Evolutionary conservation across 1,140 invertebrate species (phyloP).

Genomic region (Nymphalis io): DNA sequence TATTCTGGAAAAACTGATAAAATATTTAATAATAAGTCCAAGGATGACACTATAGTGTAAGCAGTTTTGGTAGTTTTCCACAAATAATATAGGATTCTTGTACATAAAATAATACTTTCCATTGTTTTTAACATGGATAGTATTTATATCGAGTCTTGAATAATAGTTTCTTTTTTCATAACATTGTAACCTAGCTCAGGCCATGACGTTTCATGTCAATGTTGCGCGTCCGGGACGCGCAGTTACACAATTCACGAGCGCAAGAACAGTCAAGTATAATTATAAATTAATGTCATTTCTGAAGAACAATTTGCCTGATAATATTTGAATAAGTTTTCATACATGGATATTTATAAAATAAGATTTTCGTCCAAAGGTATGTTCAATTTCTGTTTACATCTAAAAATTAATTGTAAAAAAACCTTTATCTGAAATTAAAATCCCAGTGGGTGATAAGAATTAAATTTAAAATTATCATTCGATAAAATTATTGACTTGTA

Average conservation of each 20-base stretch:
- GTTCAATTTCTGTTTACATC: neutral
- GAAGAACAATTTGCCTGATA: neutral
- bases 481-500: neutral
- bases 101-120: too few relatives aligned
- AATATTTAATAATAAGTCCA: too few relatives aligned
- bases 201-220: slow-evolving; percentile 5
- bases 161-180: neutral
- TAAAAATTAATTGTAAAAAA: neutral
- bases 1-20: too few relatives aligned
- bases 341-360: slow-evolving; percentile 1
- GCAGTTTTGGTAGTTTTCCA: too few relatives aligned
- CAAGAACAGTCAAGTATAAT: slow-evolving; percentile 4
- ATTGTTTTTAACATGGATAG: too few relatives aligned
- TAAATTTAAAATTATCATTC: too few relatives aligned
- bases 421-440: neutral
- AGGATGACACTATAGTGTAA: too few relatives aligned
- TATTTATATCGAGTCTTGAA: too few relatives aligned
- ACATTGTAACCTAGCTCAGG: neutral
- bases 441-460: neutral
- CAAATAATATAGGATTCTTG: too few relatives aligned
- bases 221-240: slow-evolving; percentile 15
- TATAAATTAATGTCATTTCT: slow-evolving; percentile 12
- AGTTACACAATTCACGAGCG: slow-evolving; percentile 22
- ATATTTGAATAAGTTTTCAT: slow-evolving; percentile 5
- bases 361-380: neutral